Percentiles rank a stretch among this genome's conserved stretches.
Evolutionary conservation across 2,113 vertebrate genomes (phyloP).

Genomic region (Dipodomys merriami): DNA sequence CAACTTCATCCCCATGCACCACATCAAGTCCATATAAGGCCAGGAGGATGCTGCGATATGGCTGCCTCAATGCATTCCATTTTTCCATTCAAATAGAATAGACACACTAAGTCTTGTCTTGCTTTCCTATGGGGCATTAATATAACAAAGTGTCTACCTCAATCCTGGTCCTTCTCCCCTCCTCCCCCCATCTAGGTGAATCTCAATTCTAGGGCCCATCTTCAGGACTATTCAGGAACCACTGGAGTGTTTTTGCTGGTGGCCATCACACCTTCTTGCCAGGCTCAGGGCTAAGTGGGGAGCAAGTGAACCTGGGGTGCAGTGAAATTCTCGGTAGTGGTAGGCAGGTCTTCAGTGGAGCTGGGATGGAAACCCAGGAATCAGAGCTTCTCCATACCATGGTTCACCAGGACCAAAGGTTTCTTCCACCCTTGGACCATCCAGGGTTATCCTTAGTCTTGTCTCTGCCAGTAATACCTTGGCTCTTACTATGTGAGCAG

Average conservation of each 20-base stretch:
- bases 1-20: not conserved
- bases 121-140: not conserved
- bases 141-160: not conserved
- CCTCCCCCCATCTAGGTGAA: no score
- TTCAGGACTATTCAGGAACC: not conserved
- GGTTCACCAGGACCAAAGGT: not conserved
- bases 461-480: not conserved
- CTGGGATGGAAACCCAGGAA: not conserved
- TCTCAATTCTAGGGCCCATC: not conserved
- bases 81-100: not conserved
- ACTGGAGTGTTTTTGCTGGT: not conserved
- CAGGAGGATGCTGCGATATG: not conserved
- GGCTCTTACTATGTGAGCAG: not conserved
- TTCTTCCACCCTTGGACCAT: constrained; percentile 20
- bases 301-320: not conserved
- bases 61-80: constrained; percentile 10
- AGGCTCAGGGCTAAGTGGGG: not conserved
- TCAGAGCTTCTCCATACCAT: not conserved
- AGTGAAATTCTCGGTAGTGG: not conserved
- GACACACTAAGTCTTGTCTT: not conserved
- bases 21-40: not conserved
- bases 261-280: constrained; percentile 1
- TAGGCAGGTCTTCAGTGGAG: not conserved
- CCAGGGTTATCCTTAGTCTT: not conserved
- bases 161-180: not conserved